Base-by-base conservation (phyloP, 2,888 invertebrate genomes). In the Lithodes maja region DNA sequence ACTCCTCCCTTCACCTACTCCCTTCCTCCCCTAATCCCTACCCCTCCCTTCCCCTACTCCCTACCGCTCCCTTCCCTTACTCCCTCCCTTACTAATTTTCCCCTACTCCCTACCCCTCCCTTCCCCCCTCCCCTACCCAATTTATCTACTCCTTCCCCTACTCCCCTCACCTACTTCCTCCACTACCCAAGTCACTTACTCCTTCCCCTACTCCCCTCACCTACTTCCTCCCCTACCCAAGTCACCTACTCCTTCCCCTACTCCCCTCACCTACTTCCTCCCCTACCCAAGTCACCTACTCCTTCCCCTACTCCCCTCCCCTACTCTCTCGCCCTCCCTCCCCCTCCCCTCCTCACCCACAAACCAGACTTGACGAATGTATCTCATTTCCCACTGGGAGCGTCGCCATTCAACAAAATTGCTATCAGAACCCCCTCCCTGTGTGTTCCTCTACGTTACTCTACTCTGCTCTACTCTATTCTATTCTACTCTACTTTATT, bases 361-460 rank as follows among this genome's bases (percentile, higher is more conserved):
- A 33, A 33, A 61, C 61, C 12, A 12, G 61, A 12, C 12, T 61
- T 79, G 79, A 79, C 79, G 17, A 7, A 79, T 79, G 55, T 17
- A 53, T 50, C 79, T 79, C 79, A 79, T 79, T 79, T 79, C 79
- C 79, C 33, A 2, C 17, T 54, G 17, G 55, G 55, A 79, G 79
- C 79, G 17, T 79, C 55, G 54, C 17, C 79, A 79, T 79, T 79
- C 79, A 54, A 54, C 79, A 79, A 54, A 54, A 79, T 79, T 55
- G 55, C 79, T 55, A 79, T 55, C 79, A n/a, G 61, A 5, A 12
- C 61, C 61, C 5, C 61, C 12, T 12, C 61, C 61, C 33, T 0
- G 33, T 33, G 33, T 33, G 33, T 33, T 7, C 61, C 61, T 12
- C 61, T 12, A 7, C 61, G 5, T 5, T 12, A 7, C 61, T 12